Base-by-base conservation (phyloP, 2,888 invertebrate genomes). In the Caenorhabditis zanzibari region DNA sequence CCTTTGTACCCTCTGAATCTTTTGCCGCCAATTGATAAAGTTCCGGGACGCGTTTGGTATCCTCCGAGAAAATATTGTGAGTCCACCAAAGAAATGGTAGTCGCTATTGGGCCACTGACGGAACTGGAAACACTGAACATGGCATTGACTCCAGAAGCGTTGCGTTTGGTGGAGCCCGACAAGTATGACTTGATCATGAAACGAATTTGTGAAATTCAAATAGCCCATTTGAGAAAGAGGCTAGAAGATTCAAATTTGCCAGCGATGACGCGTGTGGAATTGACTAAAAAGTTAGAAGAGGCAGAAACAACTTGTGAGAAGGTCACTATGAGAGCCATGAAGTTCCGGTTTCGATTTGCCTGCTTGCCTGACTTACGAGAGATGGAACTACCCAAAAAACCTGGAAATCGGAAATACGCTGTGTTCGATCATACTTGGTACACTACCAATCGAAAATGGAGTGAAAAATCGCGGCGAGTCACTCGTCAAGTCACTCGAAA, bases 341-440 rank as follows among this genome's bases (percentile, higher is more conserved):
- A 41, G 2, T 28, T 41, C 4, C 26, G 74, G 14, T 2, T 64
- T 19, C 44, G 22, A 54, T 12, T 69, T 14, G n/a, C 47, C 0
- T 26, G 26, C 28, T 28, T 69, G 1, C 76, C 76, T 0, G 47
- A 32, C 6, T 5, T 10, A 4, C 26, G 26, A n/a, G 0, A 6
- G 14, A 5, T n/a, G 24, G 22, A 24, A n/a, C 14, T 4, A 12
- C 14, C 14, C 12, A 5, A 5, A 10, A 14, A 4, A 2, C 24
- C 24, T 10, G 26, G 26, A 2, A 22, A 14, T n/a, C n/a, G 9
- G 22, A 24, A 4, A 12, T 77, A 71, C 19, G n/a, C 24, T 0
- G 16, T 41, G 14, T 63, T 77, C 4, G 63, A 69, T n/a, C 52
- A 61, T 0, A 71, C 63, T 4, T 77, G 77, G 77, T 77, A 71